Base-by-base conservation (phyloP, 2,888 invertebrate genomes). In the Diaprepes abbreviatus region DNA sequence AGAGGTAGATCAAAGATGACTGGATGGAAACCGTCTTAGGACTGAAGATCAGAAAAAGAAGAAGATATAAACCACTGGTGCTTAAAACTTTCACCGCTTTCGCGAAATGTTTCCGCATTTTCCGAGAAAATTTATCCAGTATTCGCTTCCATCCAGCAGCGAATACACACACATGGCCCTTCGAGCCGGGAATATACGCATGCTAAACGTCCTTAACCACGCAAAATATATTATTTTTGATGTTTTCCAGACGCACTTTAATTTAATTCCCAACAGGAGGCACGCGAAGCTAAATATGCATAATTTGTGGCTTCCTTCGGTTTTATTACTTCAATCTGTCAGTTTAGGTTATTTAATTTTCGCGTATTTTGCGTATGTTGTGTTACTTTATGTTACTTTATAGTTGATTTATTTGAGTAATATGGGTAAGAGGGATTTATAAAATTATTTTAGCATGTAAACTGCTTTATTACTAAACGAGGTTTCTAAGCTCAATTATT, bases 211-310 rank as follows among this genome's bases (percentile, higher is more conserved):
- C 79, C 79, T 55, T 38, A 28, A 58, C 36, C 48, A 63, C 64
- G 79, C 80, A 80, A 71, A 78, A 82, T 81, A 80, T 80, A 78
- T 83, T 82, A 83, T 82, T 82, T 82, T 81, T 83, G 82, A 83
- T 81, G 79, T 77, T 83, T 79, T 74, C 81, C 83, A 83, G 83
- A 83, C 82, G 79, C 81, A 76, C 80, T 80, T 81, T 83, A 83
- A 83, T 83, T 83, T 81, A 83, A 83, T 83, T 83, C 80, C 73
- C 79, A 71, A 76, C 77, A 77, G 81, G 80, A 79, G 81, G 81
- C 82, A 81, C 81, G 81, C 81, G 79, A 81, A 78, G 74, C 80
- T 80, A 81, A 81, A 81, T 81, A 81, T 80, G 79, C 80, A 80
- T 80, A 81, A 82, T 82, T 82, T 81, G 81, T 79, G 80, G 78